phyloP scores from a whole-genome alignment of 2,113 vertebrate genomes.

The Xyrauchen texanus region DNA sequence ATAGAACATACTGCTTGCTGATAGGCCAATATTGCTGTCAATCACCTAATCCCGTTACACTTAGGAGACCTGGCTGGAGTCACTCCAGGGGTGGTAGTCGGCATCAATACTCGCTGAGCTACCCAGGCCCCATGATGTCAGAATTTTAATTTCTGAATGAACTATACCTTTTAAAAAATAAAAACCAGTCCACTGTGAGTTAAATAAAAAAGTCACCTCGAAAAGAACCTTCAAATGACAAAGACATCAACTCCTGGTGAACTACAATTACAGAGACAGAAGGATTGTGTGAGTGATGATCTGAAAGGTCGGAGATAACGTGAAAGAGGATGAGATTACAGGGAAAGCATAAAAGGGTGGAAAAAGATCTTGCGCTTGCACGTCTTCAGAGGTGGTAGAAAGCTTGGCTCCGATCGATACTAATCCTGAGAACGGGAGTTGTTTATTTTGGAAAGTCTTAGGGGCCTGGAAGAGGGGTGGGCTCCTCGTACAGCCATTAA shows the following conservation, averaged over 20 bases:
- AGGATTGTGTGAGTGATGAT: constrained; percentile 14
- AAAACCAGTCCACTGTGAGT: too few species aligned
- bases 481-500: constrained; percentile 48
- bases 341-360: background rate
- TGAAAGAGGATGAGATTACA: background rate
- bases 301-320: background rate
- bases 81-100: too few species aligned
- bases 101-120: too few species aligned
- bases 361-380: constrained; percentile 50
- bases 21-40: too few species aligned
- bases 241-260: constrained; percentile 21
- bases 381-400: too few species aligned
- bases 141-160: too few species aligned
- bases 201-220: background rate
- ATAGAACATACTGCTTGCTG: too few species aligned
- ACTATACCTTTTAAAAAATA: too few species aligned
- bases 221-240: constrained; percentile 24
- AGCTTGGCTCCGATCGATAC: constrained; percentile 65
- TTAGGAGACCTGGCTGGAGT: too few species aligned
- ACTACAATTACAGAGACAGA: constrained; percentile 19
- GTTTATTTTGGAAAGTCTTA: constrained; percentile 71
- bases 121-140: too few species aligned
- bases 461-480: constrained; percentile 64
- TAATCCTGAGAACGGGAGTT: constrained; percentile 67
- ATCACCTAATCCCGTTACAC: too few species aligned